Conservation (phyloP, 2,797 vertebrate genomes). For the Alca torda region DNA sequence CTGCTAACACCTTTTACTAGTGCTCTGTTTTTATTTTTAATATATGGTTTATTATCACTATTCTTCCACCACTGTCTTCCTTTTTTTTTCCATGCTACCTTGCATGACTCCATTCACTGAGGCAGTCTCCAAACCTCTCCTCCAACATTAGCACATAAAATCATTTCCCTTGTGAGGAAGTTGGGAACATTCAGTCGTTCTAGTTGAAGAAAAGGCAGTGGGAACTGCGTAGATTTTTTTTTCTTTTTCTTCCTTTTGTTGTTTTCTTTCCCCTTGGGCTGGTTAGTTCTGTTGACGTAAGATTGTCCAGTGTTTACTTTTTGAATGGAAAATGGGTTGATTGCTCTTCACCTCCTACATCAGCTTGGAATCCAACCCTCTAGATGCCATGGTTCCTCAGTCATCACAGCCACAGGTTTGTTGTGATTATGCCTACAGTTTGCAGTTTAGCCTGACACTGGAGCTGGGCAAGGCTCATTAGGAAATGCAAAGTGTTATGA, state of each 20-base stretch:
- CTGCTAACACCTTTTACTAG: not conserved
- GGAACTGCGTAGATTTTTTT: not conserved
- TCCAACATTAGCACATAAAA: not conserved
- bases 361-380: not conserved
- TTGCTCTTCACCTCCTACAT: not conserved
- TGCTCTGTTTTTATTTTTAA: not conserved
- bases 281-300: not conserved
- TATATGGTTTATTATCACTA: not conserved
- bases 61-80: not conserved
- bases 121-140: not conserved
- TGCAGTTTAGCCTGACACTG: not conserved
- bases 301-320: not conserved
- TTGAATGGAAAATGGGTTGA: not conserved
- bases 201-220: not conserved
- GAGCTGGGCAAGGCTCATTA: not conserved
- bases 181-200: not conserved
- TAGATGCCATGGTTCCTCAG: not conserved
- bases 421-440: not conserved
- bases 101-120: not conserved
- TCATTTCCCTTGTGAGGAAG: not conserved
- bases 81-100: not conserved
- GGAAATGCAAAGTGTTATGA: not conserved
- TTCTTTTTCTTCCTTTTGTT: not conserved
- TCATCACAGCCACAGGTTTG: not conserved
- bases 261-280: not conserved